phyloP scores from a whole-genome alignment of 2,113 vertebrate genomes.

The Tonatia bakeri region DNA sequence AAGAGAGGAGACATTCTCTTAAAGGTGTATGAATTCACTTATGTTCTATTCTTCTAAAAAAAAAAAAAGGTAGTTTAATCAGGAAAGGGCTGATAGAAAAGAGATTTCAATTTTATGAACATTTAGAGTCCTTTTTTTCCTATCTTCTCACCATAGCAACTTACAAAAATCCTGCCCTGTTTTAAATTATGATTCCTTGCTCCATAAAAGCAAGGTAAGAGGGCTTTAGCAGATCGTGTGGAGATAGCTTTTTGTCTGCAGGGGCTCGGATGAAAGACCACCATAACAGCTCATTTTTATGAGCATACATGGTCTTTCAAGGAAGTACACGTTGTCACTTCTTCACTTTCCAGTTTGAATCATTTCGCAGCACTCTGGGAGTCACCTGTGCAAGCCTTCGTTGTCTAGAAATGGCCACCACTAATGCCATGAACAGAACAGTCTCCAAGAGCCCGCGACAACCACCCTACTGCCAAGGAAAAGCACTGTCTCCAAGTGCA shows the following conservation, averaged over 20 bases:
- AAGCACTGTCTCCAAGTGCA: background rate
- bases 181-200: slow-evolving; percentile 53
- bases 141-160: slow-evolving; percentile 69
- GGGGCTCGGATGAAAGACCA: slow-evolving; percentile 39
- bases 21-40: background rate
- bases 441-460: background rate
- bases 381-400: background rate
- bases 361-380: background rate
- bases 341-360: slow-evolving; percentile 29
- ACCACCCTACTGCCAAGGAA: background rate
- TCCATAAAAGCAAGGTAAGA: slow-evolving; percentile 43
- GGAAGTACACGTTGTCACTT: slow-evolving; percentile 35
- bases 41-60: background rate
- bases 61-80: background rate
- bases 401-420: background rate
- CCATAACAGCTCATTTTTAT: slow-evolving; percentile 47
- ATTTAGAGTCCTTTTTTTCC: slow-evolving; percentile 22
- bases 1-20: background rate
- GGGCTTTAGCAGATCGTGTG: slow-evolving; percentile 15
- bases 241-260: slow-evolving; percentile 50
- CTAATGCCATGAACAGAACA: background rate
- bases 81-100: slow-evolving; percentile 46
- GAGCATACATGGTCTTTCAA: background rate
- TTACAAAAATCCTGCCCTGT: background rate
- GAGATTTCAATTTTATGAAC: slow-evolving; percentile 52